Conservation (phyloP, 2,888 invertebrate genomes). For the Tipula unca region DNA sequence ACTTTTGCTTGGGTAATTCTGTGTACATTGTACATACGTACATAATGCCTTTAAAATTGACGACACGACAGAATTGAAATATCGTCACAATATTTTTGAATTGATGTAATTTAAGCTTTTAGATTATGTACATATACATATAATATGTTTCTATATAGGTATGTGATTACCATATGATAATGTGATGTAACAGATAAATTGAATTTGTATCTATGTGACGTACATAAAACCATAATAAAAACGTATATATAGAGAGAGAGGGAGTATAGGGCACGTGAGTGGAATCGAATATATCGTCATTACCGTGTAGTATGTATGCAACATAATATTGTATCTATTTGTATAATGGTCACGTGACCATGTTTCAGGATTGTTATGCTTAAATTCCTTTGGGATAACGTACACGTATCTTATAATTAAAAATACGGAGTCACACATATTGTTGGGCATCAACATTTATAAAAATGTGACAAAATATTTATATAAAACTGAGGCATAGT, state of each 20-base stretch:
- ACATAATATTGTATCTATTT: not conserved
- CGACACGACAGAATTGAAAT: not conserved
- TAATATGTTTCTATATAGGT: too few species aligned
- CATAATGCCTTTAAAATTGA: too few species aligned
- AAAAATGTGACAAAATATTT: too few species aligned
- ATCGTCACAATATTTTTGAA: not conserved
- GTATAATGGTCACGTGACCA: not conserved
- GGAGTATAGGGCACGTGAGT: not conserved
- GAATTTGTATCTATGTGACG: not conserved
- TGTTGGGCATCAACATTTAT: too few species aligned
- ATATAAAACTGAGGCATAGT: too few species aligned
- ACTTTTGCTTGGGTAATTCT: not conserved
- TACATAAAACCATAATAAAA: too few species aligned
- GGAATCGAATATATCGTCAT: not conserved
- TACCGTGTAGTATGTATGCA: not conserved
- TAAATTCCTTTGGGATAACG: too few species aligned
- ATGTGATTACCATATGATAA: not conserved
- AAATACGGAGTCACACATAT: too few species aligned
- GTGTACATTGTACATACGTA: too few species aligned
- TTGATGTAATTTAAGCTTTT: not conserved
- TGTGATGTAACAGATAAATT: not conserved
- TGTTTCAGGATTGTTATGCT: not conserved
- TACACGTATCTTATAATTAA: too few species aligned
- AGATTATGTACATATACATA: too few species aligned
- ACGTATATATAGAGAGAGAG: not conserved